These are phyloP conservation scores for Pachymerium ferrugineum DNA, from an alignment of 2,888 invertebrate genomes.

Conservation along the genomic window DNA sequence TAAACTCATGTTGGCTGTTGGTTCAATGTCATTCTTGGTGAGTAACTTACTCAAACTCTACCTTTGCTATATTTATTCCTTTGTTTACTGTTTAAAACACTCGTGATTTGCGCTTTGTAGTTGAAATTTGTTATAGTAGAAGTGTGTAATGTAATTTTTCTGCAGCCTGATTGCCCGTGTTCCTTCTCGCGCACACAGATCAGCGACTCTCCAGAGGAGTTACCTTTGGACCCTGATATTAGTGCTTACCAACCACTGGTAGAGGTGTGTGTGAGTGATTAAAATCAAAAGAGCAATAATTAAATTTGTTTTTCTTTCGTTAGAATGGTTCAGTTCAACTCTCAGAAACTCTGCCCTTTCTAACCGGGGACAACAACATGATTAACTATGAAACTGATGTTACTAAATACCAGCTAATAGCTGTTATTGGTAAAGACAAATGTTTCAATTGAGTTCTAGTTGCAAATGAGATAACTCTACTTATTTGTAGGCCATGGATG, in stretches of 20 bases:
- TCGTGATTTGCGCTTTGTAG: no score
- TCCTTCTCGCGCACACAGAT: conserved; percentile 23
- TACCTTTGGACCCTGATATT: background rate
- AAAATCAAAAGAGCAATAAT: background rate
- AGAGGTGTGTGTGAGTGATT: no score
- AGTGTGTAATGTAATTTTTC: background rate
- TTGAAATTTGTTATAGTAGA: no score
- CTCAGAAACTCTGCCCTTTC: background rate
- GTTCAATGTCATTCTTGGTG: background rate
- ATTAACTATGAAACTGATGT: conserved; percentile 29
- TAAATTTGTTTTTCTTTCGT: background rate
- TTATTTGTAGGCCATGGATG: conserved; percentile 20
- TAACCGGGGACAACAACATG: conserved; percentile 10
- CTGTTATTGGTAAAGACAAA: conserved; percentile 27
- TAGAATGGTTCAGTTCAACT: background rate
- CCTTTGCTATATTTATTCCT: background rate
- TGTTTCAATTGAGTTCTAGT: background rate
- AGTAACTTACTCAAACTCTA: background rate
- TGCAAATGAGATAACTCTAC: background rate
- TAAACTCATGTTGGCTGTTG: conserved; percentile 23
- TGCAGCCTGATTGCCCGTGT: conserved; percentile 29
- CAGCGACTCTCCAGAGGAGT: conserved; percentile 2
- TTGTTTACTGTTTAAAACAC: no score
- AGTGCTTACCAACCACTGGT: conserved; percentile 23
- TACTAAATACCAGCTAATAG: conserved; percentile 14